Conservation (phyloP, 2,797 vertebrate genomes). For the Ispidina picta region DNA sequence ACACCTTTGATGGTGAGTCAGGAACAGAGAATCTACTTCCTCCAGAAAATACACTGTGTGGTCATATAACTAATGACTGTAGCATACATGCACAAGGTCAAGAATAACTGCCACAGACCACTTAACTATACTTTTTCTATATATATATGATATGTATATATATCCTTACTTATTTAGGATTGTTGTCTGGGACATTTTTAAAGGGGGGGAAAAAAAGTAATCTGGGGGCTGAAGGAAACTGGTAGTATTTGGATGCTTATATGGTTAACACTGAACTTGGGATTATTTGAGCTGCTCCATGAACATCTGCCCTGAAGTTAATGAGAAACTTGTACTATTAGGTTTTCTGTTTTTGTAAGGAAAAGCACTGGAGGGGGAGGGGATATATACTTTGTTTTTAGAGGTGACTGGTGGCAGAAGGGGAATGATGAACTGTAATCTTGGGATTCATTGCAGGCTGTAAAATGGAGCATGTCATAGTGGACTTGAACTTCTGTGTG, state of each 20-base stretch:
- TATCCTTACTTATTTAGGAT: background rate
- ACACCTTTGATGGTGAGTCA: background rate
- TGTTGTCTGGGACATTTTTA: background rate
- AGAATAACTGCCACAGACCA: background rate
- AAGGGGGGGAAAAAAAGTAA: background rate
- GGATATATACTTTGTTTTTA: background rate
- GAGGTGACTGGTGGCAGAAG: background rate
- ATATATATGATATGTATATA: background rate
- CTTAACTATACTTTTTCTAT: background rate
- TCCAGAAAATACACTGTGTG: background rate
- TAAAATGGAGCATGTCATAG: background rate
- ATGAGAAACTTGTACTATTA: background rate
- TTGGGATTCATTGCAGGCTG: background rate
- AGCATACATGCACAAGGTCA: background rate
- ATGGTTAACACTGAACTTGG: background rate
- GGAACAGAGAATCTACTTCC: background rate
- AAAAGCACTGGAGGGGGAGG: background rate
- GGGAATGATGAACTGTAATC: background rate
- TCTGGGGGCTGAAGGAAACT: fast-evolving
- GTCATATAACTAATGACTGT: background rate
- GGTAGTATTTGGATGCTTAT: background rate
- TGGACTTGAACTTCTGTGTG: background rate
- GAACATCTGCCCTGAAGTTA: background rate
- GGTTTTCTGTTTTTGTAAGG: background rate
- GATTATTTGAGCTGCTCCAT: background rate